These are phyloP conservation scores for Tipula vernalis DNA, from an alignment of 2,888 invertebrate genomes.

Conservation along the genomic window DNA sequence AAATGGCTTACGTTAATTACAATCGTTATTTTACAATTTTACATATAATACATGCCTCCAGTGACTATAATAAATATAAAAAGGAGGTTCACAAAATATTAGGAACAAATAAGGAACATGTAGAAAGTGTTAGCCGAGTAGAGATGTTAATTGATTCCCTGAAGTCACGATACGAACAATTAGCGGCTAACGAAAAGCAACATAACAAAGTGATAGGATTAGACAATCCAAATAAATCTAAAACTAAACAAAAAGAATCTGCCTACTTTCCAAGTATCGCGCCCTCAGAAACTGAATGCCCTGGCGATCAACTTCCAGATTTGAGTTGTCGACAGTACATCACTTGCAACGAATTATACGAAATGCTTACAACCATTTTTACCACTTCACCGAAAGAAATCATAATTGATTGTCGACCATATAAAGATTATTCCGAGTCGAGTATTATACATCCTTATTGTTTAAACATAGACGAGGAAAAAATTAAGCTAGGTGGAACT, in stretches of 20 bases:
- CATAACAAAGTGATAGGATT: neutral
- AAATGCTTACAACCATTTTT: neutral
- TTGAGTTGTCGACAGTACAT: neutral
- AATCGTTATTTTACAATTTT: neutral
- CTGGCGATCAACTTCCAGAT: neutral
- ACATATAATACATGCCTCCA: neutral
- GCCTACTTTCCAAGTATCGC: too few species aligned
- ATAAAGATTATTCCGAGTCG: neutral
- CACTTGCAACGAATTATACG: neutral
- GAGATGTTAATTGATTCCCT: neutral
- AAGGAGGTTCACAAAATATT: neutral
- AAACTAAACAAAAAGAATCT: neutral
- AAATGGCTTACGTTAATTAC: neutral
- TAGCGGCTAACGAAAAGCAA: neutral
- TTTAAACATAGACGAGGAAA: neutral
- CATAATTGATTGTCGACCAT: neutral
- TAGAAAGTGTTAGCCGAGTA: neutral
- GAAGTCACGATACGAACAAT: neutral
- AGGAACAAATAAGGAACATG: neutral
- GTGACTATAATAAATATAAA: neutral
- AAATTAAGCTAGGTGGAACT: neutral
- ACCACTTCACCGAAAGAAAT: neutral
- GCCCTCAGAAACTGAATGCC: too few species aligned
- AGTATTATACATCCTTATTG: neutral
- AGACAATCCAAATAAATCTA: neutral